A percentile compares a stretch with the other conserved stretches of the same genome.
phyloP scores from a whole-genome alignment of 2,113 vertebrate species.

The Herpetotheres cachinnans region DNA sequence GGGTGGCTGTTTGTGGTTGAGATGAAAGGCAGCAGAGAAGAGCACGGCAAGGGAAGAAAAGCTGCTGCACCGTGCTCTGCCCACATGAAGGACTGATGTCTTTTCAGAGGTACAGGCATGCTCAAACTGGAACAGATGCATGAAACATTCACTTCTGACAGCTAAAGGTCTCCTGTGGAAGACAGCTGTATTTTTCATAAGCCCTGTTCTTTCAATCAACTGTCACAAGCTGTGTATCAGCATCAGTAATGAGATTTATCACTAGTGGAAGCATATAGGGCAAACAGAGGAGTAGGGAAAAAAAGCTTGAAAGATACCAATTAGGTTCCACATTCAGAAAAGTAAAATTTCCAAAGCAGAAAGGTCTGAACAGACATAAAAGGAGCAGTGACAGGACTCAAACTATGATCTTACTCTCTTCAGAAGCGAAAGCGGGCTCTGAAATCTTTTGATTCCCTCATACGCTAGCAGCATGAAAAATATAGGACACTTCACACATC shows the following conservation, averaged over 20 bases:
- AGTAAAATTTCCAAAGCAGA: not conserved
- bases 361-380: not conserved
- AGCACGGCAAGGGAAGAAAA: not conserved
- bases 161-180: not conserved
- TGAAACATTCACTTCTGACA: not conserved
- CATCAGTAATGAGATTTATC: not conserved
- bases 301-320: not conserved
- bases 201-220: not conserved
- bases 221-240: not conserved
- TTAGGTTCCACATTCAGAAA: constrained; percentile 4
- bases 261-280: not conserved
- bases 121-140: not conserved
- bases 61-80: not conserved
- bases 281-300: not conserved
- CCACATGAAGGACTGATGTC: not conserved
- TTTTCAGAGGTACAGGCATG: not conserved
- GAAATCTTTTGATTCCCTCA: constrained; percentile 14
- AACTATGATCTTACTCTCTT: not conserved
- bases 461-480: not conserved
- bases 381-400: constrained; percentile 15
- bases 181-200: not conserved
- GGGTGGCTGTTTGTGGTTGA: not conserved
- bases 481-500: not conserved
- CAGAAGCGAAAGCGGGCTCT: constrained; percentile 1
- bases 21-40: not conserved